Evolutionary conservation across 2,888 invertebrate genomes (phyloP).

Genomic region (Aspidiotus destructor): DNA sequence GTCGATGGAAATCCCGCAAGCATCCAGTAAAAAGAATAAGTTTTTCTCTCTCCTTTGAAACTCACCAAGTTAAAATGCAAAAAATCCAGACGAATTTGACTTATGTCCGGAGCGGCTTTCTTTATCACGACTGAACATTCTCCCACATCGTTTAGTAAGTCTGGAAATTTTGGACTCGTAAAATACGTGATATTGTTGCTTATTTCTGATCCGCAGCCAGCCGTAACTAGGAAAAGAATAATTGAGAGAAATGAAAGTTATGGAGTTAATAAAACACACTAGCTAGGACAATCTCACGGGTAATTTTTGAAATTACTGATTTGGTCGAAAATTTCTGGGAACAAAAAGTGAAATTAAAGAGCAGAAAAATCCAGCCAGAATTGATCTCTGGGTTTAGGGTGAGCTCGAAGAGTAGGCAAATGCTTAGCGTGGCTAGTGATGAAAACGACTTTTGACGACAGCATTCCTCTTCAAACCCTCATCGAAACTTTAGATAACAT

Average conservation of each 20-base stretch:
- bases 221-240: conserved; percentile 48
- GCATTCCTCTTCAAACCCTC: too few species aligned
- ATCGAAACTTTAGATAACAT: too few species aligned
- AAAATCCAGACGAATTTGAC: conserved; percentile 74
- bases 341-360: too few species aligned
- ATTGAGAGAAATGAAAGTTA: not conserved
- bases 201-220: conserved; percentile 57
- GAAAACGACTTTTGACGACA: too few species aligned
- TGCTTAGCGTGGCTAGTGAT: too few species aligned
- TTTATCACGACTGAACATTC: conserved; percentile 63
- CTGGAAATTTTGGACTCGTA: conserved; percentile 71
- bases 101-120: conserved; percentile 66
- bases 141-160: conserved; percentile 56
- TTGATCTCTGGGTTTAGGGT: too few species aligned
- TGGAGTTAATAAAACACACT: not conserved
- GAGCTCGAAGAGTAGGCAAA: too few species aligned
- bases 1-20: too few species aligned
- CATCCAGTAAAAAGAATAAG: too few species aligned
- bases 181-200: conserved; percentile 73
- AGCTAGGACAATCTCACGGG: not conserved
- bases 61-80: conserved; percentile 70
- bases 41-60: conserved; percentile 33
- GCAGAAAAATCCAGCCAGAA: too few species aligned
- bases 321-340: too few species aligned
- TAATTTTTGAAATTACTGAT: too few species aligned